Evolutionary conservation across 2,888 invertebrate genomes (phyloP), one percentile per base, ranked within the genome.

Genomic region (Epinotia brunnichana): DNA sequence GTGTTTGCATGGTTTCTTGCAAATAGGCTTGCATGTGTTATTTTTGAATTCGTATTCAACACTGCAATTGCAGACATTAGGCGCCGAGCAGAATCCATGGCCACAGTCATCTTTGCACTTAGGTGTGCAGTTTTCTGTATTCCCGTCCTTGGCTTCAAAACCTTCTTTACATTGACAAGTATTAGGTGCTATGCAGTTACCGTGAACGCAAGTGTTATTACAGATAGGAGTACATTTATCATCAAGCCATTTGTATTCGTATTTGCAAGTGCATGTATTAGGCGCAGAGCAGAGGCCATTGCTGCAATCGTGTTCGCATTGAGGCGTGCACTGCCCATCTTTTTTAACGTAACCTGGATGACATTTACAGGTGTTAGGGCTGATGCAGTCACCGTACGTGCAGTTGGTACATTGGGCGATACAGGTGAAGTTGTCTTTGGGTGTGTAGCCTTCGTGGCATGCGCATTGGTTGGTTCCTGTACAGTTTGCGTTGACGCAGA

Each of bases 401-500:
- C 80, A 80, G 19, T 70, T 60, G 17, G 69, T 63, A 64, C 80
- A 79, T 15, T 61, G 41, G 1, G 78, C 75, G 10, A 53, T 63
- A 61, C 82, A 82, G 11, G 63, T 64, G 39, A 21, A 9, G 57
- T 10, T 24, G 17, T 70, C 70, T 35, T 24, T 63, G 9, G 29
- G 21, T 35, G 3, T 15, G 63, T 51, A 64, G 0, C 70, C 70
- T 2, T 21, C 13, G 48, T 59, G 13, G 51, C 70, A 70, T 0
- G 63, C 64, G 15, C 70, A 70, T 35, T 35, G 53, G 71, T 72
- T 66, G 29, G 19, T 29, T 0, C 41, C 71, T 54, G 71, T 71
- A 24, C 71, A 71, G 3, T 5, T 53, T 24, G 90, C 89, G 11
- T 81, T 77, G 29, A 79, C 76, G 74, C 94, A 94, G 0, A 85